Percentiles rank a stretch among this genome's conserved stretches.
Conservation (phyloP, 2,113 vertebrate genomes). For the Eurystomus gularis region DNA sequence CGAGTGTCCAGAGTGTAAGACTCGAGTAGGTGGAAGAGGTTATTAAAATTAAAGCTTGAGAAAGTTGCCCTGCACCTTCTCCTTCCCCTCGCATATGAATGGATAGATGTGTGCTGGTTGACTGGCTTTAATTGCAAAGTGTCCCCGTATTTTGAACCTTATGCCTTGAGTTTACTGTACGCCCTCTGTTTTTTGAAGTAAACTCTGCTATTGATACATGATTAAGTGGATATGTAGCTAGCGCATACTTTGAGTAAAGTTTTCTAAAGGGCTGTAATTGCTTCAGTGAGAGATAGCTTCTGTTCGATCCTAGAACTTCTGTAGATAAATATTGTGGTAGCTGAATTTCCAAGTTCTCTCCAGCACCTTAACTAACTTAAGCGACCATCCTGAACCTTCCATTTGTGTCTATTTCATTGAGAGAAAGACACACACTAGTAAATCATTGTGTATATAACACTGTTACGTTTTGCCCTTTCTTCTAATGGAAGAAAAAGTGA, state of each 20-base stretch:
- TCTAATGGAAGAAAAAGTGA: not conserved
- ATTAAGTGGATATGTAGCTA: not conserved
- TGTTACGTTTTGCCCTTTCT: not conserved
- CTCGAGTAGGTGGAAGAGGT: not conserved
- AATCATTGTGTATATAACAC: not conserved
- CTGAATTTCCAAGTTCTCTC: not conserved
- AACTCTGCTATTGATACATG: not conserved
- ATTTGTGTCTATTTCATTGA: not conserved
- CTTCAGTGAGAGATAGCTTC: not conserved
- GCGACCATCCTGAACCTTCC: not conserved
- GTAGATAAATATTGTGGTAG: not conserved
- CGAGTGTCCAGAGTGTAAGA: not conserved
- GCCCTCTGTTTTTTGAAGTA: not conserved
- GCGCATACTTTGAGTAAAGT: not conserved
- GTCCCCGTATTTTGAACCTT: not conserved
- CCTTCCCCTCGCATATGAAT: not conserved
- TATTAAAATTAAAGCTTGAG: not conserved
- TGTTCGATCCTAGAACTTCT: not conserved
- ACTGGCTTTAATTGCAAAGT: not conserved
- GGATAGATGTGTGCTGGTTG: not conserved
- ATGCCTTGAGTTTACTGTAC: not conserved
- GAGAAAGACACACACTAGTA: not conserved
- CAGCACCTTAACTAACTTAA: not conserved
- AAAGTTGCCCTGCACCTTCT: not conserved
- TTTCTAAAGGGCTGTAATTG: not conserved